Percentiles rank a stretch among this genome's conserved stretches.
These are phyloP conservation scores for Heliocidaris tuberculata DNA, from an alignment of 35 echinoderm and acorn worm species.

Conservation along the genomic window DNA sequence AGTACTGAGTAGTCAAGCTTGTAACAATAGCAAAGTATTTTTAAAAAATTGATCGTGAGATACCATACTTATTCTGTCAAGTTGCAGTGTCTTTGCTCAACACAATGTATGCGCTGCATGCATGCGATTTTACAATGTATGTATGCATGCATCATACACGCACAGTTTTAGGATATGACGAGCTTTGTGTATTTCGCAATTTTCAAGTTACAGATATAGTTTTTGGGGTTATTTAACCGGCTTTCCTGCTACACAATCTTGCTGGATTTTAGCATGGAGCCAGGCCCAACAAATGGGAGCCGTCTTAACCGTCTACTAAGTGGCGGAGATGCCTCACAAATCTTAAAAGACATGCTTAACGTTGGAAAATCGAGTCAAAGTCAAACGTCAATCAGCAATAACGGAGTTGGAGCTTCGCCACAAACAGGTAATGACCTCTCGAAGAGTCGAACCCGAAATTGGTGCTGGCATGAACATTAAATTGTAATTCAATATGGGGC, in stretches of 20 bases:
- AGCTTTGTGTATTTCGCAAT: neutral
- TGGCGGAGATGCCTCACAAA: conserved; percentile 80
- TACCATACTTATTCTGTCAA: neutral
- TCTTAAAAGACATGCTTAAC: conserved; percentile 88
- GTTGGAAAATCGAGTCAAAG: conserved; percentile 79
- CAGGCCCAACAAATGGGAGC: conserved; percentile 18
- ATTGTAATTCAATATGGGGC: too few relatives aligned
- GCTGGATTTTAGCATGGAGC: conserved; percentile 31
- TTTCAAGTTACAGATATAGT: neutral
- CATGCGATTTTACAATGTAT: too few relatives aligned
- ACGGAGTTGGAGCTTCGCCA: neutral
- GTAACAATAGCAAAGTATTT: too few relatives aligned
- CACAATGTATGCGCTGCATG: too few relatives aligned
- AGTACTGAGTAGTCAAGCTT: too few relatives aligned
- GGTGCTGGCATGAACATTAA: too few relatives aligned
- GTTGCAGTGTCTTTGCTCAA: too few relatives aligned
- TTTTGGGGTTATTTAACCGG: neutral
- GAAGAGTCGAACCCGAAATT: too few relatives aligned
- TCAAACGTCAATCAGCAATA: conserved; percentile 20
- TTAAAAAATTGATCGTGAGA: neutral
- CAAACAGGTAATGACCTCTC: neutral
- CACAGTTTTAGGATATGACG: too few relatives aligned
- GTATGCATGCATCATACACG: too few relatives aligned
- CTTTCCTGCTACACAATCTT: neutral
- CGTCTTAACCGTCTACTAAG: conserved; percentile 56